phyloP scores from a whole-genome alignment of 1,140 invertebrate genomes.

The Paracyclopina nana region DNA sequence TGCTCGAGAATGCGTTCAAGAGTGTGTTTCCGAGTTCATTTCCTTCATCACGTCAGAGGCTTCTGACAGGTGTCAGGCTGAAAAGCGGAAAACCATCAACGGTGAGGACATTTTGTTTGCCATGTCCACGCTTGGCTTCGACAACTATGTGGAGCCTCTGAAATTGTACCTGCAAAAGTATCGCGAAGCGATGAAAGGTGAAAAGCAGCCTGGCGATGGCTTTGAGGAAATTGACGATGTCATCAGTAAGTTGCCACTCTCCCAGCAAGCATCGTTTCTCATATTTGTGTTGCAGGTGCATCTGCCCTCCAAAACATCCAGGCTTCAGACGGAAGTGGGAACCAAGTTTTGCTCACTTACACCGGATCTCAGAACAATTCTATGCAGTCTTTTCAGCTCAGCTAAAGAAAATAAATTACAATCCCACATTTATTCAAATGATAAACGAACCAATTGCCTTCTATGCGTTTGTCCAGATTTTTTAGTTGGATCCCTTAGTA shows the following conservation, averaged over 20 bases:
- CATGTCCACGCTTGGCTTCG: conserved; percentile 89
- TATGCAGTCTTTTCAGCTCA: no score
- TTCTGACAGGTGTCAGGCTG: conserved; percentile 76
- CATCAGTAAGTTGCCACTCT: background rate
- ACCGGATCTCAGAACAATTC: no score
- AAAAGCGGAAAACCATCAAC: conserved; percentile 97
- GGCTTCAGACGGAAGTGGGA: background rate
- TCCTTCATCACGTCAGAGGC: conserved; percentile 98
- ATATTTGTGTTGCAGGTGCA: background rate
- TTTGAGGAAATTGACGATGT: conserved; percentile 7
- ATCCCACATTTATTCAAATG: no score
- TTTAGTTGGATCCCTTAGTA: no score
- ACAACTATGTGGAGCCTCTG: conserved; percentile 92
- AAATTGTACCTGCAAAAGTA: conserved; percentile 94
- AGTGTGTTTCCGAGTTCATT: conserved; percentile 98
- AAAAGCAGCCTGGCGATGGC: background rate
- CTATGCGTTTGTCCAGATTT: no score
- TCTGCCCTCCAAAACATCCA: background rate
- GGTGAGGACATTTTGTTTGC: conserved; percentile 95
- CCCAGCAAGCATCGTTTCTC: background rate
- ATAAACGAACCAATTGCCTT: no score
- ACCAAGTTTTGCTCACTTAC: conserved; percentile 1
- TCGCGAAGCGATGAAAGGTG: conserved; percentile 27
- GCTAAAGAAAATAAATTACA: no score
- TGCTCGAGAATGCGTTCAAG: conserved; percentile 95